Evolutionary conservation across 1,140 invertebrate species (phyloP), one percentile per base, ranked within the genome.

Genomic region (Pollicipes pollicipes): DNA sequence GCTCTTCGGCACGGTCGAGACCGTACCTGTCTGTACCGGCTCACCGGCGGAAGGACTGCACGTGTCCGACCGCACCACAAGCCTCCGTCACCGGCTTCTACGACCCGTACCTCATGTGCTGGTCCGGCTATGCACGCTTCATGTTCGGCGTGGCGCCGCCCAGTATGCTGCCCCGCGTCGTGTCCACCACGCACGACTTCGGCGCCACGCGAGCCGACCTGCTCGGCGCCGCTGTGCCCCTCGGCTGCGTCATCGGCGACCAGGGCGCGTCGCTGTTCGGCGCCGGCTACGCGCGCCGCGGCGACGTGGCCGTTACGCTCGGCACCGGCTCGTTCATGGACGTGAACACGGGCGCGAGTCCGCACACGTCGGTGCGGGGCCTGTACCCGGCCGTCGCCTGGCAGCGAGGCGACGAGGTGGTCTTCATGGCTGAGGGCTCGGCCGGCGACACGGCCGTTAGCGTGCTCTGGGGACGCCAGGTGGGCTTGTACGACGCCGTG

Each of bases 261-360:
- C 84, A 87, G 76, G 84, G 93, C 66, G 90, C 92, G 0, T 91
- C 95, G 1, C 86, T 95, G 81, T 96, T 93, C 84, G 95, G 94
- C 26, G 89, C 90, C 0, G 89, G 90, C 73, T 95, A 91, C 77
- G 93, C 90, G 77, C 78, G 85, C 0, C 79, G 82, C 3, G 91
- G 92, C 26, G 88, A 93, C 77, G 83, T 95, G 0, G 98, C 97
- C 78, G 80, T 95, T 27, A 97, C 95, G 0, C 84, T 98, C 81
- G 96, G 96, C 0, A 98, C 95, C 0, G 95, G 96, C 0, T 90
- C 89, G 0, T 98, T 99, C 78, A 78, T 98, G 0, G 87, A 97
- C 78, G 83, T 96, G 16, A 92, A 96, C 76, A 95, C 92, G 1
- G 91, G 90, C 0, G 75, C 73, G 10, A 79, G 84, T 37, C 87